A percentile compares a stretch with the other conserved stretches of the same genome.
phyloP scores from a whole-genome alignment of 2,113 vertebrate species.

The Struthio camelus region DNA sequence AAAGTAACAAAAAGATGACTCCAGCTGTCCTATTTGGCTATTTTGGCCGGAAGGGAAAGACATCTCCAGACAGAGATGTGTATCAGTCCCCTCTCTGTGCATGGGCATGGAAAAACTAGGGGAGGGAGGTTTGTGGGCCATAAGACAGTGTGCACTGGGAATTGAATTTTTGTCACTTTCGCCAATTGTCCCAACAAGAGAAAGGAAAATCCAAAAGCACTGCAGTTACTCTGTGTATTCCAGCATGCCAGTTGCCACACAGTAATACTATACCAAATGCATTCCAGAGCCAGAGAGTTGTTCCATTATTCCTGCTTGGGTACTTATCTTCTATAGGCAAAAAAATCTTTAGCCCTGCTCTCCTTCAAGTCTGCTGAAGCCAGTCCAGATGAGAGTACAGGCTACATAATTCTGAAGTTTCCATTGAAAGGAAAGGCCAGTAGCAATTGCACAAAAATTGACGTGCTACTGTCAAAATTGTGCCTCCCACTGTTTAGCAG shows the following conservation, averaged over 20 bases:
- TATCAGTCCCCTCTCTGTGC: neutral
- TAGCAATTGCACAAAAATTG: neutral
- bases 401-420: neutral
- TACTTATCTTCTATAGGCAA: neutral
- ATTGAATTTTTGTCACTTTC: neutral
- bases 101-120: neutral
- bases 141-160: accelerated
- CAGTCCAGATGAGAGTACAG: neutral
- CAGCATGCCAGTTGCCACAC: neutral
- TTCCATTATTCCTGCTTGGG: neutral
- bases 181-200: neutral
- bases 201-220: neutral
- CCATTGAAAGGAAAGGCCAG: neutral
- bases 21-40: neutral
- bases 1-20: neutral
- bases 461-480: neutral
- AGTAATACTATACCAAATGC: neutral
- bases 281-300: neutral
- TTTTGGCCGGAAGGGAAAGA: neutral
- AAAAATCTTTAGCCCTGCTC: neutral
- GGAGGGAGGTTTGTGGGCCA: neutral
- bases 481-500: neutral
- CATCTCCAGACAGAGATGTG: neutral
- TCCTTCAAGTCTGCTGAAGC: neutral
- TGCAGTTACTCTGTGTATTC: accelerated